phyloP scores from a whole-genome alignment of 2,888 invertebrate genomes.

The Fragum fragum region DNA sequence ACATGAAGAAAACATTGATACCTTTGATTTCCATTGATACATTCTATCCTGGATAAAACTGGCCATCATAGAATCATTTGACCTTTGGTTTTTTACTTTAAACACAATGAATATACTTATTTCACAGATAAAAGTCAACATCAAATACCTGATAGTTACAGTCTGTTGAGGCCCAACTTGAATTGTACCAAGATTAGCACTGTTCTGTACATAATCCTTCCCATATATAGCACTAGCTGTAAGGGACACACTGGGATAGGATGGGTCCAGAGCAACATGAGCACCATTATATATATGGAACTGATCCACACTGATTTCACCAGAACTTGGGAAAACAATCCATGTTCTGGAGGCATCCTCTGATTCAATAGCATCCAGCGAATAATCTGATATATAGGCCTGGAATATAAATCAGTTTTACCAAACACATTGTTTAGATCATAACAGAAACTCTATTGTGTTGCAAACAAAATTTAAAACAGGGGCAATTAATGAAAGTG shows the following conservation, averaged over 20 bases:
- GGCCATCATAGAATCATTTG: too few relatives aligned
- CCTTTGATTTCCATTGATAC: too few relatives aligned
- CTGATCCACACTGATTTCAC: conserved; percentile 65
- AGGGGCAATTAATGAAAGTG: too few relatives aligned
- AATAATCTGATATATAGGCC: conserved; percentile 22
- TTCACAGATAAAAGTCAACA: neutral
- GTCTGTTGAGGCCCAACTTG: conserved; percentile 75
- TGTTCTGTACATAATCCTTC: conserved; percentile 59
- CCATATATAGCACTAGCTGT: conserved; percentile 65
- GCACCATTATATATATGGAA: conserved; percentile 74
- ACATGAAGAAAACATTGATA: too few relatives aligned
- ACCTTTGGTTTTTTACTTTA: too few relatives aligned
- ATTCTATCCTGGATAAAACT: too few relatives aligned
- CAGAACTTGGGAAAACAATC: conserved; percentile 67
- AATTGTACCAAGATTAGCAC: conserved; percentile 66
- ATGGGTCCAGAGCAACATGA: conserved; percentile 73
- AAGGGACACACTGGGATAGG: conserved; percentile 36
- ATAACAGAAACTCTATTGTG: too few relatives aligned
- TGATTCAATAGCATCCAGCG: conserved; percentile 22
- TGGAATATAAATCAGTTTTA: neutral
- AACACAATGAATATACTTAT: too few relatives aligned
- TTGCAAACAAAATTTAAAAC: too few relatives aligned
- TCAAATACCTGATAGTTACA: conserved; percentile 59
- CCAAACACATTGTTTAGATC: too few relatives aligned
- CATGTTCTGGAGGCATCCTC: conserved; percentile 73